A percentile compares a stretch with the other conserved stretches of the same genome.
These are phyloP conservation scores for Bombyx mori DNA, from an alignment of 1,140 invertebrate genomes.

Conservation along the genomic window DNA sequence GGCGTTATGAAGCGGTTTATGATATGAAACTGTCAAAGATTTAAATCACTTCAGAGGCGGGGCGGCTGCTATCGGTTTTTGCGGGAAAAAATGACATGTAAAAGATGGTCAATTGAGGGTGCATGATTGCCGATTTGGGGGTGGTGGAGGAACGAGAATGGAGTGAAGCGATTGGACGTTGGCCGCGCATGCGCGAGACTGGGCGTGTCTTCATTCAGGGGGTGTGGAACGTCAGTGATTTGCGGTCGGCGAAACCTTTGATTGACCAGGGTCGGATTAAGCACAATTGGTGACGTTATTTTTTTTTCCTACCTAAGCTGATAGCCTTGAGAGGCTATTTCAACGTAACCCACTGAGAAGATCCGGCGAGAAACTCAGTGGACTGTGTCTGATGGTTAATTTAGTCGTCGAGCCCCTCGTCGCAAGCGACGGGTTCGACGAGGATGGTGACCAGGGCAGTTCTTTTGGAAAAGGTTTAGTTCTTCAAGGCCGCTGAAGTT, in stretches of 20 bases:
- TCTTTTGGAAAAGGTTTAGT: no score
- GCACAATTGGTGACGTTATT: background rate
- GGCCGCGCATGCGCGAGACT: slow-evolving; percentile 37
- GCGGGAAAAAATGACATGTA: slow-evolving; percentile 60
- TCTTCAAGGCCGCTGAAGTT: no score
- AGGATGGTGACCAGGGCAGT: no score
- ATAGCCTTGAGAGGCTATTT: no score
- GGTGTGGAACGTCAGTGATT: slow-evolving; percentile 61
- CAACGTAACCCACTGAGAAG: no score
- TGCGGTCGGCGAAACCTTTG: slow-evolving; percentile 59
- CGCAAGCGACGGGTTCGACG: no score
- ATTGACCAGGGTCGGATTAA: slow-evolving; percentile 42
- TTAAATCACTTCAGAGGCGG: slow-evolving; percentile 41
- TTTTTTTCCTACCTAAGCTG: no score
- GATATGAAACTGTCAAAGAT: slow-evolving; percentile 43
- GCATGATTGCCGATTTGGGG: slow-evolving; percentile 25
- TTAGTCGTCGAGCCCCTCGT: no score
- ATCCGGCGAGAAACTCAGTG: no score
- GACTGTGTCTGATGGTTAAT: no score
- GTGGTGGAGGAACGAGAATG: slow-evolving; percentile 17
- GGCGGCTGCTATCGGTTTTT: slow-evolving; percentile 48
- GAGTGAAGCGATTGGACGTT: slow-evolving; percentile 32
- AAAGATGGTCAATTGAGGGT: slow-evolving; percentile 53
- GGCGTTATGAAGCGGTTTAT: slow-evolving; percentile 37
- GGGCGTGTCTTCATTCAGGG: slow-evolving; percentile 47